Base-by-base conservation (phyloP, 2,888 invertebrate species). In the Adelphocoris suturalis region DNA sequence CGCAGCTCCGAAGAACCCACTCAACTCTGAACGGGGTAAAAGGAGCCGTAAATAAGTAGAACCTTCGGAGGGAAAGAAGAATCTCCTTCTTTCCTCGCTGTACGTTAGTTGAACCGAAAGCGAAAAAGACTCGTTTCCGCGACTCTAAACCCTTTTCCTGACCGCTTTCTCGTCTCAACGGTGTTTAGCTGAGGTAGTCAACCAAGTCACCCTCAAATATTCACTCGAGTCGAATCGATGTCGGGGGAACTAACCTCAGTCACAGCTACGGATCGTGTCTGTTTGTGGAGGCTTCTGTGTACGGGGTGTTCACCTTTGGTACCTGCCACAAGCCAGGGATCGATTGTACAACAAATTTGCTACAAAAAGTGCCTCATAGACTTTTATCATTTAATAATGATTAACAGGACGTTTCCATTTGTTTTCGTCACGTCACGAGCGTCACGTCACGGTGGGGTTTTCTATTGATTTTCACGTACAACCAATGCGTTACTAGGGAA, bases 121-220 rank as follows among this genome's bases (percentile, higher is more conserved):
- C 23, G 68, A 68, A 68, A 37, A 37, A 68, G 68, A 68, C 19
- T 68, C 68, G 11, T 68, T 68, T 68, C 68, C 68, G 68, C 68
- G 68, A 68, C 23, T 68, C 27, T 23, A 19, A 68, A 68, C 19
- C 23, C 23, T 13, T 23, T 27, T 68, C 27, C 27, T 68, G 68
- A 68, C 68, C 68, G 68, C 68, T 68, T 68, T 68, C 68, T 68
- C 68, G 68, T 19, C 68, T 68, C 68, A 68, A 68, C 68, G 68
- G 68, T 68, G 68, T 68, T 68, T 68, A 68, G 68, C 13, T 23
- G 68, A 68, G 68, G 68, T 27, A 68, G 68, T 68, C 68, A 68
- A 68, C 68, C 68, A 68, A 19, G 27, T 23, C 68, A 11, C 68
- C 68, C 68, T 68, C 68, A 68, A 68, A 19, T 68, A 68, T 68